A percentile compares a stretch with the other conserved stretches of the same genome.
phyloP scores from a whole-genome alignment of 2,113 vertebrate species.

The Mastomys coucha region DNA sequence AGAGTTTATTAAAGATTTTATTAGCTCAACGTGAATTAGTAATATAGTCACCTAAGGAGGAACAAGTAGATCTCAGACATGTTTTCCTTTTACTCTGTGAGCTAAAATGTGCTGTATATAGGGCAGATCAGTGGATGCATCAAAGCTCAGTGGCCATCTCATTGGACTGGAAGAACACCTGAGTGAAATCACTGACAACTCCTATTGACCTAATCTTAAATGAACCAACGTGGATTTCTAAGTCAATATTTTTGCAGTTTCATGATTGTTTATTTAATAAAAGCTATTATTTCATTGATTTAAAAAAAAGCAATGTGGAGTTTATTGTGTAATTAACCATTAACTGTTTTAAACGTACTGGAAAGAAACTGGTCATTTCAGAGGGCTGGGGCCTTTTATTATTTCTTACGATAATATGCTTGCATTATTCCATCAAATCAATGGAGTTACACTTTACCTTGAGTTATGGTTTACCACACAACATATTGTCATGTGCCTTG shows the following conservation, averaged over 20 bases:
- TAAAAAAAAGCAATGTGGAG: constrained; percentile 77
- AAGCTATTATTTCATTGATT: constrained; percentile 75
- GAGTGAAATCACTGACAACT: constrained; percentile 70
- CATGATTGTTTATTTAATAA: constrained; percentile 81
- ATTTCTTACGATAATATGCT: constrained; percentile 76
- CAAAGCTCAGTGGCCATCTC: background rate
- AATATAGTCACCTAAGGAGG: background rate
- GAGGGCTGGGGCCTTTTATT: constrained; percentile 65
- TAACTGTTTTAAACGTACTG: constrained; percentile 84
- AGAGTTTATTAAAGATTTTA: constrained; percentile 14
- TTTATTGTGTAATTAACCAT: constrained; percentile 85
- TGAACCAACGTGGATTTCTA: constrained; percentile 71
- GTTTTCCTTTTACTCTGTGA: background rate
- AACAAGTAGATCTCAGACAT: background rate
- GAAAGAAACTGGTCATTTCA: constrained; percentile 78
- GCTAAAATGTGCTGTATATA: background rate
- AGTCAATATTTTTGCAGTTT: constrained; percentile 83
- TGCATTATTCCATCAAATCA: constrained; percentile 85
- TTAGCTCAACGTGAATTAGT: constrained; percentile 22
- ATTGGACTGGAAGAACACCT: constrained; percentile 63
- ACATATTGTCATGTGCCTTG: constrained; percentile 76
- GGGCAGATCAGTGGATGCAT: background rate
- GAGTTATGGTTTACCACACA: constrained; percentile 76
- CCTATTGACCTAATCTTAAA: constrained; percentile 69
- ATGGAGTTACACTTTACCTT: constrained; percentile 83